Conservation (phyloP, 2,113 vertebrate genomes). For the Diadophis punctatus region DNA sequence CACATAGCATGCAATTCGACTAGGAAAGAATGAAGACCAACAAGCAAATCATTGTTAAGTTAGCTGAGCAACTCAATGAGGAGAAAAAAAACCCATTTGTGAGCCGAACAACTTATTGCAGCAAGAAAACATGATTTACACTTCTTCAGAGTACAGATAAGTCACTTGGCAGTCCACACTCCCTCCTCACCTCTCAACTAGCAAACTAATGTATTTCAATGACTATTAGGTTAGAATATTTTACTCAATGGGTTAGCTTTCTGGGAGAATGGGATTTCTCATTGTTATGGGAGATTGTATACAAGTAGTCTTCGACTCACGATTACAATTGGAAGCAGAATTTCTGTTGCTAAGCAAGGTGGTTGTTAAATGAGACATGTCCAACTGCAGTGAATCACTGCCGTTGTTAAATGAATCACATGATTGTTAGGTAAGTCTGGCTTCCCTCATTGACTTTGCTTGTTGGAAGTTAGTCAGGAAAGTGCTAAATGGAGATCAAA, state of each 20-base stretch:
- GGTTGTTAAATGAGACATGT: too few species aligned
- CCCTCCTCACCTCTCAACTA: too few species aligned
- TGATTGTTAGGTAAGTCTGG: too few species aligned
- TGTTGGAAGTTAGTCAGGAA: too few species aligned
- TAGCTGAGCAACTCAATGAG: neutral
- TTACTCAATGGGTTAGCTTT: neutral
- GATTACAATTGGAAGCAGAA: too few species aligned
- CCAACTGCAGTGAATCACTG: too few species aligned
- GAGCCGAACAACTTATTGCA: neutral
- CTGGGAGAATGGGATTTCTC: neutral
- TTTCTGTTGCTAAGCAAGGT: too few species aligned
- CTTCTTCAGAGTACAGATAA: neutral
- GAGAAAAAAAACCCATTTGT: neutral
- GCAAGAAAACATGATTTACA: neutral
- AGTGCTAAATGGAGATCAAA: too few species aligned
- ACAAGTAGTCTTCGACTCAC: too few species aligned
- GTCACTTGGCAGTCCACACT: neutral
- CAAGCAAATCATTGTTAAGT: neutral
- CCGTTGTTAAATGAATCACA: too few species aligned
- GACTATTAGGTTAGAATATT: neutral
- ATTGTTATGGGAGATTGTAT: neutral
- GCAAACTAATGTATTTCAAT: too few species aligned
- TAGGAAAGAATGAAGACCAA: conserved; percentile 41
- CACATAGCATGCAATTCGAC: conserved; percentile 90
- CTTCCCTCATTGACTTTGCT: too few species aligned